Percentiles rank a stretch among this genome's conserved stretches.
These are phyloP conservation scores for Gila orcuttii DNA, from an alignment of 2,113 vertebrate genomes.

Conservation along the genomic window DNA sequence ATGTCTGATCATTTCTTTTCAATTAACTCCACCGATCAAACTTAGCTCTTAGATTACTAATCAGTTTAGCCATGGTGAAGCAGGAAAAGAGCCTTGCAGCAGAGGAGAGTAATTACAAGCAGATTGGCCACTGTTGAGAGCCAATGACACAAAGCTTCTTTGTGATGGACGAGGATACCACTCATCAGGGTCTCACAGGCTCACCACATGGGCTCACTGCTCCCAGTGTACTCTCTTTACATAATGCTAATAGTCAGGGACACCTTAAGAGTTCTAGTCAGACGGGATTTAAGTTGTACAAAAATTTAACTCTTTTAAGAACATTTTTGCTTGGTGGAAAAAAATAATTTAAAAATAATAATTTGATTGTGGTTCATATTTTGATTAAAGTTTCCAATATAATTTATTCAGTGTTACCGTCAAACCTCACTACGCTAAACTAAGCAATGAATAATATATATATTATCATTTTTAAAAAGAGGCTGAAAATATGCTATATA, in stretches of 20 bases:
- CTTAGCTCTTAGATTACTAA: conserved; percentile 39
- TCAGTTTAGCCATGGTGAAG: conserved; percentile 40
- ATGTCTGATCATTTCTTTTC: conserved; percentile 43
- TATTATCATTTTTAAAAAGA: no score
- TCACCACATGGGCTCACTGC: conserved; percentile 25
- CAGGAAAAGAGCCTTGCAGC: conserved; percentile 35
- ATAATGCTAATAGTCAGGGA: neutral
- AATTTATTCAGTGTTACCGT: no score
- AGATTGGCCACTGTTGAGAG: conserved; percentile 51
- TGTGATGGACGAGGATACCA: conserved; percentile 28
- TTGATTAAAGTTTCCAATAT: no score
- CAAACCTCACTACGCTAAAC: no score
- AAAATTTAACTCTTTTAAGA: no score
- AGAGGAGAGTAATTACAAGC: conserved; percentile 41
- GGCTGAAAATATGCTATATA: no score
- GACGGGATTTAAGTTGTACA: neutral
- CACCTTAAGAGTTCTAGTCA: neutral
- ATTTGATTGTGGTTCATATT: no score
- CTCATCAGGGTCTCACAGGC: conserved; percentile 34
- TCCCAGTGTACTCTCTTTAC: neutral
- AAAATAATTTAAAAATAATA: no score
- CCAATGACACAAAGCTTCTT: conserved; percentile 37
- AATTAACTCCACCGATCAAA: conserved; percentile 42
- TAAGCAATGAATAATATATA: no score
- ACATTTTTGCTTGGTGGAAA: no score